Base-by-base conservation (phyloP, 1,140 invertebrate species). In the Semibalanus balanoides region DNA sequence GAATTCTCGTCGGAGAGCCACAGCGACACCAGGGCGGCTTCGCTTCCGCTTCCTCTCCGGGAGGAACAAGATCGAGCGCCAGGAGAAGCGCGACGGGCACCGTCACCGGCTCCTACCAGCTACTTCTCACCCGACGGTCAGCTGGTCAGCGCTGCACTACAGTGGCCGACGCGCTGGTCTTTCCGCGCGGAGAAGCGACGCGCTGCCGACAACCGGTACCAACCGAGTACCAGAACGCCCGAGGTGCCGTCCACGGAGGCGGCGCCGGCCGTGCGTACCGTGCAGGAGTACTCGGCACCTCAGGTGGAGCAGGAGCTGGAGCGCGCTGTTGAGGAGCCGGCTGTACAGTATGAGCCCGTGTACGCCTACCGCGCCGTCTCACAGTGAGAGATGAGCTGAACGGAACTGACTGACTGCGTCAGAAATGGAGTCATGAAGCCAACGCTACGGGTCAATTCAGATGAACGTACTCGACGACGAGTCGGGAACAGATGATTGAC, bases 111-210 rank as follows among this genome's bases (percentile, higher is more conserved):
- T 87, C 87, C 73, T 91, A 90, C 81, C n/a, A 76, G 73, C 70
- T 91, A 91, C 80, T 85, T 91, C 35, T 90, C 91, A 80, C 87
- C 87, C 14, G 86, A 90, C 80, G 90, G 90, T 0, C 81, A 88
- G 43, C 80, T 89, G 7, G 89, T 91, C 81, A 86, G 84, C 28
- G 83, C n/a, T 88, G 22, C 84, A 74, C 30, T 78, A 89, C 82
- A n/a, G 84, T 87, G 51, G 85, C 88, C n/a, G 89, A 90, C 76
- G 31, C 76, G 28, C 31, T 76, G 14, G 78, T 75, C 19, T 78
- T n/a, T 76, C 77, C 40, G 76, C 5, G 64, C 75, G 11, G 75
- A 78, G 77, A n/a, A 78, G 77, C 51, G 77, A 78, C 73, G 77
- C 77, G 74, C 75, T 78, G 27, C 77, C 77, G 14, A 64, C 51